phyloP scores from a whole-genome alignment of 2,888 invertebrate species.

The Halictus ligatus region DNA sequence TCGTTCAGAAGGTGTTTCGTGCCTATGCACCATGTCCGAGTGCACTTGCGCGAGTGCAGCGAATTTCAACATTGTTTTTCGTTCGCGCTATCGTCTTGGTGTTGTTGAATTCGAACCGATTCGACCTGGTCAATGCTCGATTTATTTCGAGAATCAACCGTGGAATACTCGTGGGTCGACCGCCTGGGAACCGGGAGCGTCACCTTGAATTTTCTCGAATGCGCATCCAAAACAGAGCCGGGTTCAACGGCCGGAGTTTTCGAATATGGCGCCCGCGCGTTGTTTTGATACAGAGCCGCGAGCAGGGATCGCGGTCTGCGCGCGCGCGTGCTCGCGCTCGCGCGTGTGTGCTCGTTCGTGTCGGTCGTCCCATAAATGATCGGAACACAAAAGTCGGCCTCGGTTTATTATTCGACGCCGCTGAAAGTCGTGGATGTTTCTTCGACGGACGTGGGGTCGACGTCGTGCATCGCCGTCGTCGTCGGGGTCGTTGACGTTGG shows the following conservation, averaged over 20 bases:
- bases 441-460: slow-evolving; percentile 16
- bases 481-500: slow-evolving; percentile 27
- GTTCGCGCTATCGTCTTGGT: too few relatives aligned
- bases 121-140: not conserved
- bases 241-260: slow-evolving; percentile 62
- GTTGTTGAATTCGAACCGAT: not conserved
- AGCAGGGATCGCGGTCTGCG: not conserved
- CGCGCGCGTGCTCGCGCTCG: not conserved
- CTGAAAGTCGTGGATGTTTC: slow-evolving; percentile 27
- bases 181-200: slow-evolving; percentile 31
- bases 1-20: not conserved
- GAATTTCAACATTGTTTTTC: not conserved
- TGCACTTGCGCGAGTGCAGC: not conserved
- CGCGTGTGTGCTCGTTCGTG: not conserved
- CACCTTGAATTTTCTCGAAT: slow-evolving; percentile 67
- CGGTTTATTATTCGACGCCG: slow-evolving; percentile 36
- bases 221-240: slow-evolving; percentile 57
- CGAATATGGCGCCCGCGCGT: slow-evolving; percentile 53
- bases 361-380: slow-evolving; percentile 47
- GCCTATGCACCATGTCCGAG: not conserved
- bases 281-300: slow-evolving; percentile 58
- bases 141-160: slow-evolving; percentile 53
- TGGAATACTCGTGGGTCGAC: slow-evolving; percentile 34
- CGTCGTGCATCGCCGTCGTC: not conserved
- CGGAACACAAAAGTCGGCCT: slow-evolving; percentile 26